These are phyloP conservation scores for Manis pentadactyla DNA, from an alignment of 2,797 vertebrate genomes.

Conservation along the genomic window DNA sequence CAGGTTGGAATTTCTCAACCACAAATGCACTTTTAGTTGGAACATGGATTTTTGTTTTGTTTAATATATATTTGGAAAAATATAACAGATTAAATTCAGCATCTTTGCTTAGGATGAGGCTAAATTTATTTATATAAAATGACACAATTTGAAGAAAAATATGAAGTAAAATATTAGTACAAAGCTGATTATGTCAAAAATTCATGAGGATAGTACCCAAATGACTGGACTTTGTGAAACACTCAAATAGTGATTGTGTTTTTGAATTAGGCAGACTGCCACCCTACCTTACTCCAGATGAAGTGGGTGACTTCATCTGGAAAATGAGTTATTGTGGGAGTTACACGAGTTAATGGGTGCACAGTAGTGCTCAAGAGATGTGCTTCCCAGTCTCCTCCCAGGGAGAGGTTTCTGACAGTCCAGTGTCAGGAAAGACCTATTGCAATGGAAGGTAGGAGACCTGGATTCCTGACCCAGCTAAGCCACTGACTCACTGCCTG, in stretches of 20 bases:
- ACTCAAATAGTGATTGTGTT: neutral
- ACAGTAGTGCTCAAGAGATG: neutral
- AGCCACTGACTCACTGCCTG: slow-evolving; percentile 51
- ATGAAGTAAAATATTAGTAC: neutral
- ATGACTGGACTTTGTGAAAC: neutral
- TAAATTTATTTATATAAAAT: slow-evolving; percentile 39
- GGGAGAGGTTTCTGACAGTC: neutral
- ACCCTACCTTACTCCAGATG: neutral
- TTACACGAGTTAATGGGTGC: neutral
- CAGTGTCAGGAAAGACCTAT: neutral
- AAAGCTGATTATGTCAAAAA: slow-evolving; percentile 30
- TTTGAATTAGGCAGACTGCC: neutral
- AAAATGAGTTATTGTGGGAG: neutral
- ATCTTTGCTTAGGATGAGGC: neutral
- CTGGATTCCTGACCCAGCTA: slow-evolving; percentile 28
- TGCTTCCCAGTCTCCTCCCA: neutral
- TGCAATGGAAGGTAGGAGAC: neutral
- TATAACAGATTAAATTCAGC: neutral
- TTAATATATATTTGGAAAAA: neutral
- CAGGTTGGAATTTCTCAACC: neutral
- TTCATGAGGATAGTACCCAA: neutral
- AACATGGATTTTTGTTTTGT: neutral
- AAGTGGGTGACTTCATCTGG: neutral
- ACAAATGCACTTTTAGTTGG: neutral
- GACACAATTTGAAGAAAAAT: neutral